phyloP scores from a whole-genome alignment of 1,140 invertebrate genomes.

The Anoplolepis gracilipes region DNA sequence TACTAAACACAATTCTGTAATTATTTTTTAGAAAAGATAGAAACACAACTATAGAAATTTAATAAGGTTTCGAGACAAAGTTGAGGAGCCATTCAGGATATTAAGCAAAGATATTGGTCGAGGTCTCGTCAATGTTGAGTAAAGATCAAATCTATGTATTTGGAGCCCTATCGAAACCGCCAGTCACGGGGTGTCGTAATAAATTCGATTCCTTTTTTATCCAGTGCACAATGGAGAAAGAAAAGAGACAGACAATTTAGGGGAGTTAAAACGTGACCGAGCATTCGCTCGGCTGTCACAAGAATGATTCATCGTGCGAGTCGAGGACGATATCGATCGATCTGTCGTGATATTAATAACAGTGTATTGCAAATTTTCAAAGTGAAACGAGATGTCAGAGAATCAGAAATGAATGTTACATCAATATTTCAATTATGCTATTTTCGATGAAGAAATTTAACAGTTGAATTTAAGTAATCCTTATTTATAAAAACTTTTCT shows the following conservation, averaged over 20 bases:
- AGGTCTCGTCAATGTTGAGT: background rate
- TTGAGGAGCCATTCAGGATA: background rate
- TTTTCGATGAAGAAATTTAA: background rate
- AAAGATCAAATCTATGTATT: slow-evolving; percentile 50
- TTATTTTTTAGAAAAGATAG: background rate
- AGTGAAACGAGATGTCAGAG: background rate
- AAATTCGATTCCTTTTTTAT: slow-evolving; percentile 69
- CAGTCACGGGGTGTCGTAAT: slow-evolving; percentile 68
- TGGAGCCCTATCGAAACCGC: slow-evolving; percentile 32
- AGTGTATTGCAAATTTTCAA: slow-evolving; percentile 58
- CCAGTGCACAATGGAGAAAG: slow-evolving; percentile 37
- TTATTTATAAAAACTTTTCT: background rate
- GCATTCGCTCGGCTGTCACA: slow-evolving; percentile 69
- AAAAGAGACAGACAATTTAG: background rate
- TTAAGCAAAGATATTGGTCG: slow-evolving; percentile 27
- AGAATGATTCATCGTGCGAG: slow-evolving; percentile 76
- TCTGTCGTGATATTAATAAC: slow-evolving; percentile 74
- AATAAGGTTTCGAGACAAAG: background rate
- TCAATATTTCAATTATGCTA: background rate
- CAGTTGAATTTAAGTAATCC: background rate
- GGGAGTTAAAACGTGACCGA: slow-evolving; percentile 74
- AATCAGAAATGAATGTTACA: background rate
- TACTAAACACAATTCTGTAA: background rate
- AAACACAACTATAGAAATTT: background rate
- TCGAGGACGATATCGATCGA: slow-evolving; percentile 72